A percentile compares a stretch with the other conserved stretches of the same genome.
phyloP scores from a whole-genome alignment of 2,888 invertebrate genomes.

The Drosophila robusta region DNA sequence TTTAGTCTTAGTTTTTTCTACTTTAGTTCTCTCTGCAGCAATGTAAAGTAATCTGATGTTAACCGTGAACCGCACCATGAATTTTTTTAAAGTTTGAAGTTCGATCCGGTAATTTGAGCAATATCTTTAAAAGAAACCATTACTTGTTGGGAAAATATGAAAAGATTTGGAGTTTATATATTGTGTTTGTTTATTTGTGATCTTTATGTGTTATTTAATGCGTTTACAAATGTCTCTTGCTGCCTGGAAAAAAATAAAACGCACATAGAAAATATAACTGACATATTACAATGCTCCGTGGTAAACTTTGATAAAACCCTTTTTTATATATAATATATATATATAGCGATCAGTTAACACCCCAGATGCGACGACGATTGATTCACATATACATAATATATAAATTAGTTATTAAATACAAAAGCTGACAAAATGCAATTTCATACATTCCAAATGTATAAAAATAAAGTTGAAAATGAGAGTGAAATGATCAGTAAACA shows the following conservation, averaged over 20 bases:
- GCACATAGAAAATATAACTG: constrained; percentile 48
- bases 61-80: no score
- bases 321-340: constrained; percentile 39
- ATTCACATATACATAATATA: constrained; percentile 47
- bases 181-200: constrained; percentile 23
- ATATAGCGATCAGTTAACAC: constrained; percentile 23
- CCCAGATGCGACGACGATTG: constrained; percentile 17
- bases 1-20: no score
- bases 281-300: constrained; percentile 53
- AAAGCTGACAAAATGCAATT: constrained; percentile 65
- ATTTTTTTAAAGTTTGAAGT: no score
- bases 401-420: constrained; percentile 57
- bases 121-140: no score
- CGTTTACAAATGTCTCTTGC: constrained; percentile 65
- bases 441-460: constrained; percentile 73
- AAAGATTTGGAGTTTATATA: constrained; percentile 6
- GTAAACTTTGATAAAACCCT: constrained; percentile 36
- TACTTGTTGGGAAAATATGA: no score
- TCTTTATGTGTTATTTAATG: constrained; percentile 56
- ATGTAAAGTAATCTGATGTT: no score
- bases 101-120: no score
- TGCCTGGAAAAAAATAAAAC: constrained; percentile 49
- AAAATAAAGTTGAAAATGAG: constrained; percentile 37
- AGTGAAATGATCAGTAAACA: constrained; percentile 24
- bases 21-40: no score